phyloP scores from a whole-genome alignment of 2,888 invertebrate genomes.

The Catocala nupta region DNA sequence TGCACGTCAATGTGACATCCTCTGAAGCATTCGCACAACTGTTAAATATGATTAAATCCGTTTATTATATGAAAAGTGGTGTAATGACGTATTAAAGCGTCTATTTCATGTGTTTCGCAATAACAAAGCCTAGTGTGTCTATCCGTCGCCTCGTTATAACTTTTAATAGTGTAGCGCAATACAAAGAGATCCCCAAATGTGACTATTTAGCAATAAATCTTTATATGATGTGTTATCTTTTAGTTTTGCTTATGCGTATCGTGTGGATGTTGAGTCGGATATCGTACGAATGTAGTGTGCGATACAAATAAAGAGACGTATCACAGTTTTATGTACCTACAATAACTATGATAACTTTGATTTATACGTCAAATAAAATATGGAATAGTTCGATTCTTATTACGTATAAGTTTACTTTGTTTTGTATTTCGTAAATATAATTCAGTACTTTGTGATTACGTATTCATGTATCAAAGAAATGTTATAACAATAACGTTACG shows the following conservation, averaged over 20 bases:
- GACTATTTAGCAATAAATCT: conserved; percentile 56
- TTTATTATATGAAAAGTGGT: conserved; percentile 16
- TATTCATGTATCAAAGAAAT: too few relatives aligned
- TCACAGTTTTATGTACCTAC: conserved; percentile 38
- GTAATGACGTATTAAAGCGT: conserved; percentile 51
- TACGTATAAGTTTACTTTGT: conserved; percentile 4
- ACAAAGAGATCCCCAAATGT: conserved; percentile 72
- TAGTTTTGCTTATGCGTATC: conserved; percentile 39
- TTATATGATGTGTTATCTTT: conserved; percentile 48
- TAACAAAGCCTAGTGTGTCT: conserved; percentile 55
- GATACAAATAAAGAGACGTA: conserved; percentile 31
- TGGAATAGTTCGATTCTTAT: conserved; percentile 6
- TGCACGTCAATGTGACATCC: conserved; percentile 61
- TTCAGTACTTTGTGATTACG: neutral
- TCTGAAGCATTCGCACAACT: conserved; percentile 29
- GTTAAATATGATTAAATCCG: conserved; percentile 32
- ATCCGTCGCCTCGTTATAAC: conserved; percentile 74
- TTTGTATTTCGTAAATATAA: conserved; percentile 4
- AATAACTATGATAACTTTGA: conserved; percentile 39
- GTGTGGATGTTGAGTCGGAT: conserved; percentile 23
- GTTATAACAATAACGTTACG: too few relatives aligned
- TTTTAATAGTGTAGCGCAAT: conserved; percentile 76
- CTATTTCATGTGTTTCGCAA: conserved; percentile 58
- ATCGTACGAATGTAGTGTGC: conserved; percentile 20
- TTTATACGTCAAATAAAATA: conserved; percentile 19